These are phyloP conservation scores for Reticulitermes speratus DNA, from an alignment of 1,140 invertebrate genomes.

Conservation along the genomic window DNA sequence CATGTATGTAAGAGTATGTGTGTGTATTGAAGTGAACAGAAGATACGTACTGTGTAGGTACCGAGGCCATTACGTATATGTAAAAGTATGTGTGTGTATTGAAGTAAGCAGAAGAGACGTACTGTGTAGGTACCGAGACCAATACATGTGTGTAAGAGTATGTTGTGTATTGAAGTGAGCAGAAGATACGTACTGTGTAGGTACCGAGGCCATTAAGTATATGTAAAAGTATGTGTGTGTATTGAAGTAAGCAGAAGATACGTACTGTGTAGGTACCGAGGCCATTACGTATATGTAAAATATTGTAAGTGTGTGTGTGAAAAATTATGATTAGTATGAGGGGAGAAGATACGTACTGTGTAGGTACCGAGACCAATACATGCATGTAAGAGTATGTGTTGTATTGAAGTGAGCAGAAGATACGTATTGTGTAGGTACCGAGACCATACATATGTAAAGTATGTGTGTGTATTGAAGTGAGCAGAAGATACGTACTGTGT, in stretches of 20 bases:
- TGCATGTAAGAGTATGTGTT: too few relatives aligned
- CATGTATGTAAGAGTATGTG: neutral
- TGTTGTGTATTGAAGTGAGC: neutral
- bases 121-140: slow-evolving; percentile 81
- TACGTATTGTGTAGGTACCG: too few relatives aligned
- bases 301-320: too few relatives aligned
- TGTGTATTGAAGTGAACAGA: neutral
- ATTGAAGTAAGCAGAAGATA: neutral
- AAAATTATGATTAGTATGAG: too few relatives aligned
- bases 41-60: slow-evolving; percentile 70
- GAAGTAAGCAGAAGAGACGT: slow-evolving; percentile 38
- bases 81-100: neutral
- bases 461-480: too few relatives aligned
- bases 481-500: too few relatives aligned
- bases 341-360: too few relatives aligned
- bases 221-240: neutral
- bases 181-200: slow-evolving; percentile 63
- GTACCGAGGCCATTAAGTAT: slow-evolving; percentile 74
- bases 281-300: too few relatives aligned
- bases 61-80: slow-evolving; percentile 64
- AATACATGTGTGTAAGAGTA: slow-evolving; percentile 42
- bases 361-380: too few relatives aligned
- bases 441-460: too few relatives aligned
- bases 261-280: slow-evolving; percentile 78
- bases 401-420: too few relatives aligned